phyloP scores from a whole-genome alignment of 1,140 invertebrate genomes.

The Cryptotermes secundus region DNA sequence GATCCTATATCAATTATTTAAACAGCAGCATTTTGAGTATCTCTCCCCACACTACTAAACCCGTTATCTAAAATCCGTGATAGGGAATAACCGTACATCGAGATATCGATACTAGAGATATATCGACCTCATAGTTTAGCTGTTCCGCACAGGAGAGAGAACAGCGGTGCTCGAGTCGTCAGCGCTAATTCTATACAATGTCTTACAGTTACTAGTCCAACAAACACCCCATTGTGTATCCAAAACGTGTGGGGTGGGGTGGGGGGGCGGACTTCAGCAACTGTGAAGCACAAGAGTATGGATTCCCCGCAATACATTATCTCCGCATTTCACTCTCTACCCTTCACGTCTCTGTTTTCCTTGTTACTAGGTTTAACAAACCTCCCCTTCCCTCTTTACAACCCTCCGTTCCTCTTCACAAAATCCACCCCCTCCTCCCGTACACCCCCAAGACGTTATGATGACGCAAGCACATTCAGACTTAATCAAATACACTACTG shows the following conservation, averaged over 20 bases:
- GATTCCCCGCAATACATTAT: conserved; percentile 11
- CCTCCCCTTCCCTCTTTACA: not conserved
- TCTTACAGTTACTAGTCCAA: conserved; percentile 11
- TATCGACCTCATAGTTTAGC: not conserved
- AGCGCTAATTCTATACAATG: conserved; percentile 12
- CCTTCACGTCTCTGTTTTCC: conserved; percentile 9
- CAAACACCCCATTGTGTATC: conserved; percentile 18
- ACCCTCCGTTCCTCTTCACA: not conserved
- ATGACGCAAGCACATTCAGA: conserved; percentile 14
- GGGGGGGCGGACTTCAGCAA: not conserved
- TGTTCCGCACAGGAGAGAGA: not conserved
- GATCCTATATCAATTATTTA: not conserved
- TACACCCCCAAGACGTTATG: conserved; percentile 5
- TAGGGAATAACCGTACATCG: not conserved
- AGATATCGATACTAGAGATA: not conserved
- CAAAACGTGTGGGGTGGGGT: not conserved
- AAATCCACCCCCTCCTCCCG: not conserved
- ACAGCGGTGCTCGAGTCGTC: not conserved
- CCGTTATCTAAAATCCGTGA: not conserved
- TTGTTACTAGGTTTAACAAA: conserved; percentile 20
- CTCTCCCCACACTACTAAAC: not conserved
- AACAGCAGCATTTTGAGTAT: not conserved
- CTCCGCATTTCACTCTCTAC: not conserved
- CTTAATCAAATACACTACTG: conserved; percentile 17
- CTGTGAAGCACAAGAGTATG: conserved; percentile 15